Conservation (phyloP, 2,113 vertebrate species). For the Callipepla californica region DNA sequence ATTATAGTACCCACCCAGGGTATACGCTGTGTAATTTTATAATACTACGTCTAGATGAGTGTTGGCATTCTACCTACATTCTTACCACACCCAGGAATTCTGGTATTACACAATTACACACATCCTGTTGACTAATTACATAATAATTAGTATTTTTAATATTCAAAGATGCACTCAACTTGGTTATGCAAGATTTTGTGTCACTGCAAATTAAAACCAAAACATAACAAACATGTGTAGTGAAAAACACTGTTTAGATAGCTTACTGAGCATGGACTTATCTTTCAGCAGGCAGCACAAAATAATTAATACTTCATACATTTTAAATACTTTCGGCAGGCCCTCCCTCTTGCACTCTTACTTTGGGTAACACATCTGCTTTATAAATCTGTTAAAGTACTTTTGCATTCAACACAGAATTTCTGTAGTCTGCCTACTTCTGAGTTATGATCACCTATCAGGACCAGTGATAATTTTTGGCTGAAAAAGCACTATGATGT, state of each 20-base stretch:
- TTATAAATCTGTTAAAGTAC: neutral
- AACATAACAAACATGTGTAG: neutral
- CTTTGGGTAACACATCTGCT: neutral
- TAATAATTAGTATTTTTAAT: conserved; percentile 74
- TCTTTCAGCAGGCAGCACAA: conserved; percentile 1
- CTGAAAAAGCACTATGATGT: neutral
- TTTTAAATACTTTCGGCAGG: neutral
- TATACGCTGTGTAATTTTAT: conserved; percentile 67
- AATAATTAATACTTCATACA: neutral
- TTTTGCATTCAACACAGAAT: conserved; percentile 11
- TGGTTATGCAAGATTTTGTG: conserved; percentile 54
- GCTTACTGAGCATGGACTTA: neutral
- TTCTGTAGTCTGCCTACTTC: conserved; percentile 1
- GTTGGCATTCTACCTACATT: conserved; percentile 66
- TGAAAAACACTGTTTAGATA: neutral
- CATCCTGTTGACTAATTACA: conserved; percentile 76
- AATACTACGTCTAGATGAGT: conserved; percentile 65
- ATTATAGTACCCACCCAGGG: conserved; percentile 62
- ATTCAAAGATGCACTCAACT: conserved; percentile 67
- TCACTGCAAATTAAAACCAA: conserved; percentile 30
- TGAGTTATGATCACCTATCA: conserved; percentile 3
- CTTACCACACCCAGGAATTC: conserved; percentile 69
- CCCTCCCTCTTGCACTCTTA: neutral
- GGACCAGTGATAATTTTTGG: conserved; percentile 16
- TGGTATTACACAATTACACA: conserved; percentile 73